Evolutionary conservation across 2,888 invertebrate genomes (phyloP).

Genomic region (Idaea biselata): DNA sequence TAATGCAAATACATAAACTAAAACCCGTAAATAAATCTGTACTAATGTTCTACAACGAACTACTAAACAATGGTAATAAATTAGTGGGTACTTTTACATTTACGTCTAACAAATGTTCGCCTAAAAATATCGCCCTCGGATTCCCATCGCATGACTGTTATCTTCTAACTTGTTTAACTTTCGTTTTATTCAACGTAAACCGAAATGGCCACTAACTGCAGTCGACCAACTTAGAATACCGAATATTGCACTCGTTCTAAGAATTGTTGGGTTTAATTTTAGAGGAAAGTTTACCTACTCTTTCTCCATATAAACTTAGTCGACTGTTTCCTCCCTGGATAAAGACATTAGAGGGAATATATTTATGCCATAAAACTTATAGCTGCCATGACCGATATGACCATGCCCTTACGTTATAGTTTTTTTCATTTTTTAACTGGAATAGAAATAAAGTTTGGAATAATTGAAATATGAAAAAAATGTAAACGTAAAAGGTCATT

Average conservation of each 20-base stretch:
- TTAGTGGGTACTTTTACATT: background rate
- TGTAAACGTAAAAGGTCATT: no score
- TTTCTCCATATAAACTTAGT: no score
- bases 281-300: no score
- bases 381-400: no score
- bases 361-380: no score
- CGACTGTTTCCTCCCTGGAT: no score
- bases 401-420: no score
- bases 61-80: background rate
- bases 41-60: background rate
- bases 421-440: no score
- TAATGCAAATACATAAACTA: background rate
- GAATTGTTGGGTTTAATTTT: background rate
- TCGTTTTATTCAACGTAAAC: conserved; percentile 17
- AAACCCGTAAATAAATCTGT: background rate
- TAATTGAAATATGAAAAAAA: no score
- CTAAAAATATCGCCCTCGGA: conserved; percentile 54
- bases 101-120: conserved; percentile 20
- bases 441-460: no score
- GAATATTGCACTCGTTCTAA: background rate
- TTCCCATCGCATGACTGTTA: conserved; percentile 44
- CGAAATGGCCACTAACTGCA: conserved; percentile 14
- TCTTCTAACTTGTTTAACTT: conserved; percentile 21
- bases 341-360: no score
- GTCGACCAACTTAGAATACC: background rate